Conservation (phyloP, 2,888 invertebrate species). For the Oxystoma pomonae region DNA sequence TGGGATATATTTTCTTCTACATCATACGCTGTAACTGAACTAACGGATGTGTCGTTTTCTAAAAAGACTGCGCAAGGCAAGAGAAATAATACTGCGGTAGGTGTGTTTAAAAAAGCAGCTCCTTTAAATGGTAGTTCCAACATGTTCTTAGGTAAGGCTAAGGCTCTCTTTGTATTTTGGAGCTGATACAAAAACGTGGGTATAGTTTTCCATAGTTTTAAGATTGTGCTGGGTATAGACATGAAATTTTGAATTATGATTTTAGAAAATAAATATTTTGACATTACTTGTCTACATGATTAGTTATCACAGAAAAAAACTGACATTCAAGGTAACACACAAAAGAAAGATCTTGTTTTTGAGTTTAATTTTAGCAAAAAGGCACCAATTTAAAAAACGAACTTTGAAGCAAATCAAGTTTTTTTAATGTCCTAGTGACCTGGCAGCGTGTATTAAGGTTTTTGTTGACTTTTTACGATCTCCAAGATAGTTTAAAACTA, state of each 20-base stretch:
- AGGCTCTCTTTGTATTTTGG: background rate
- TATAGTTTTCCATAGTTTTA: background rate
- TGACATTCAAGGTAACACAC: no score
- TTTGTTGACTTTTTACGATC: no score
- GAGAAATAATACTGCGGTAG: slow-evolving; percentile 18
- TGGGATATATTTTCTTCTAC: slow-evolving; percentile 45
- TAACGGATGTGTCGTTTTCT: slow-evolving; percentile 2
- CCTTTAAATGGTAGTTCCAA: background rate
- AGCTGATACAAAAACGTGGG: background rate
- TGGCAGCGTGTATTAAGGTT: no score
- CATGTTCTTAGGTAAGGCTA: background rate
- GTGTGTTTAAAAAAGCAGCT: background rate
- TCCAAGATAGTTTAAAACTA: no score
- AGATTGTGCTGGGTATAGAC: background rate
- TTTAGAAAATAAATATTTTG: background rate
- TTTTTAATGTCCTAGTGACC: no score
- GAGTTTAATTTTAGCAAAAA: no score
- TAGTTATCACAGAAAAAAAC: no score
- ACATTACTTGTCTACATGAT: background rate
- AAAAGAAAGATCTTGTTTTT: no score
- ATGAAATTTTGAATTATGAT: background rate
- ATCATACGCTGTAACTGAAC: slow-evolving; percentile 28
- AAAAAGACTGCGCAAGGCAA: slow-evolving; percentile 12
- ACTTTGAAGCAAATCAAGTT: no score
- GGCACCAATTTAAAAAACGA: no score